Percentiles rank a stretch among this genome's conserved stretches.
Conservation (phyloP, 2,113 vertebrate species). For the Benitochromis conjunctus region DNA sequence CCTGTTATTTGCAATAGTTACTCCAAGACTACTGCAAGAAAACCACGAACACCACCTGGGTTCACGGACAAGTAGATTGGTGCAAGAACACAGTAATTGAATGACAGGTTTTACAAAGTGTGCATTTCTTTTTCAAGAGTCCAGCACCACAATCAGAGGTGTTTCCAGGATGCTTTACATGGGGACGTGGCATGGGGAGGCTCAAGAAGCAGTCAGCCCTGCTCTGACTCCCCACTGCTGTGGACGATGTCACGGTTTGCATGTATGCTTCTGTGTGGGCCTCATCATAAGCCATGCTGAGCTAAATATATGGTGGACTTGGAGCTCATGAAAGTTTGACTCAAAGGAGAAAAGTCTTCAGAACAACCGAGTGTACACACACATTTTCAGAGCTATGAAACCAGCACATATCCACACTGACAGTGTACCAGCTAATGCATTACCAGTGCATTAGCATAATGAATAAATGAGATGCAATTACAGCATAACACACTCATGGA, state of each 20-base stretch:
- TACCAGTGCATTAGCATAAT: not conserved
- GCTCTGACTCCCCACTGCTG: not conserved
- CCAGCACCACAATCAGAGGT: not conserved
- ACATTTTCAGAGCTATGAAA: not conserved
- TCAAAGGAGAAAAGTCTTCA: not conserved
- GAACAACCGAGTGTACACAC: accelerated
- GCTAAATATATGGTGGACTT: not conserved
- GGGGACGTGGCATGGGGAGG: not conserved
- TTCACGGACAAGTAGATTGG: not conserved
- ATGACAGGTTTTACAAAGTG: accelerated
- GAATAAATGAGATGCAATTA: not conserved
- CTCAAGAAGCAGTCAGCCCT: not conserved
- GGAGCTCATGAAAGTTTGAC: not conserved
- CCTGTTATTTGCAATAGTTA: not conserved
- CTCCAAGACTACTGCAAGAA: not conserved
- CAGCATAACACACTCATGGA: not conserved
- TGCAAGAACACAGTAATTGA: not conserved
- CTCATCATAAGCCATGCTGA: not conserved
- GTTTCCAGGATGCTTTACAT: not conserved
- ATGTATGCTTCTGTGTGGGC: not conserved
- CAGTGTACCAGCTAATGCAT: not conserved
- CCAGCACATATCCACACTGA: not conserved
- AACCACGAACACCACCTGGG: accelerated
- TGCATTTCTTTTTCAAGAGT: not conserved
- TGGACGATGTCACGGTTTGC: not conserved